These are phyloP conservation scores for Drosophila phalerata DNA, from an alignment of 2,888 invertebrate genomes.

Conservation along the genomic window DNA sequence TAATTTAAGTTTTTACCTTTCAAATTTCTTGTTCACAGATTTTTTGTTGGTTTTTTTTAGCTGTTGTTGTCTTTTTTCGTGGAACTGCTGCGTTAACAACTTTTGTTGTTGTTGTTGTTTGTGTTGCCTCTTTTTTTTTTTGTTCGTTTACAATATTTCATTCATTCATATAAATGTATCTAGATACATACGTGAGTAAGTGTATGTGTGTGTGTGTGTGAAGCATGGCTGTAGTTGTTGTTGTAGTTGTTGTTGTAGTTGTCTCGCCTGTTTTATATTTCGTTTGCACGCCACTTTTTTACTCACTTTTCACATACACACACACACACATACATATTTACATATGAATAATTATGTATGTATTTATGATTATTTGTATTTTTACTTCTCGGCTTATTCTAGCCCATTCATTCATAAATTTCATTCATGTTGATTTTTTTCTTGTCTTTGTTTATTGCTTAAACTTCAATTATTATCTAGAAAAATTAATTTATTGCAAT, in stretches of 20 bases:
- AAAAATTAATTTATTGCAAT: conserved; percentile 44
- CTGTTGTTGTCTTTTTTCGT: conserved; percentile 63
- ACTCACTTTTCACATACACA: conserved; percentile 19
- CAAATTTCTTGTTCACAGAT: conserved; percentile 80
- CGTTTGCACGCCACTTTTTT: conserved; percentile 54
- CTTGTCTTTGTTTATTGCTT: too few relatives aligned
- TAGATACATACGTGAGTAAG: conserved; percentile 5
- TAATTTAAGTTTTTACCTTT: conserved; percentile 81
- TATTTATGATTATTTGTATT: conserved; percentile 15
- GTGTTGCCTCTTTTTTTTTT: conserved; percentile 43
- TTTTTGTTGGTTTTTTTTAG: conserved; percentile 68
- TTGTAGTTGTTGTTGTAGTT: conserved; percentile 33
- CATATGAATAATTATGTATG: conserved; percentile 19
- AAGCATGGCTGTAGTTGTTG: conserved; percentile 9
- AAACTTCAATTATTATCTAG: conserved; percentile 23
- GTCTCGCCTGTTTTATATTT: conserved; percentile 60
- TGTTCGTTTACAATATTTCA: conserved; percentile 77
- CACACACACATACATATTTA: conserved; percentile 5
- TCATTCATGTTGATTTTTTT: conserved; percentile 36
- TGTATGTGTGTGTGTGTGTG: conserved; percentile 1
- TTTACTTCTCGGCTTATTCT: conserved; percentile 44
- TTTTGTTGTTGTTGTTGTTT: conserved; percentile 48
- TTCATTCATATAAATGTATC: conserved; percentile 50
- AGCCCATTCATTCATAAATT: conserved; percentile 74
- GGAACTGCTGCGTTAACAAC: conserved; percentile 82